Base-by-base conservation (phyloP, 2,113 vertebrate species). In the Gymnarchus niloticus region DNA sequence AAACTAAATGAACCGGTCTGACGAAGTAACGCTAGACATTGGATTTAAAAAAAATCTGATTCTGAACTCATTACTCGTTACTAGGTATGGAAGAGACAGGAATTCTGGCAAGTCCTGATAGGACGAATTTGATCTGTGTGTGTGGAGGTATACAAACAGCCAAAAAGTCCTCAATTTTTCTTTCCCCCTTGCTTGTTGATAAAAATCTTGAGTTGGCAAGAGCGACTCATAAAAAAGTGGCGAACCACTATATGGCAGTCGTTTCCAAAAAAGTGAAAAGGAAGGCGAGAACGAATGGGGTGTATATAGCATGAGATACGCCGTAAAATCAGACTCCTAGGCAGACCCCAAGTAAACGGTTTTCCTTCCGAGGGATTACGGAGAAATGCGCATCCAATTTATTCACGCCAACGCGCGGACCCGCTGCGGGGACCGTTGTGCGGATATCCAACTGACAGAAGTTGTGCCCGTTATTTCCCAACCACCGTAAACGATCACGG, bases 351-450 rank as follows among this genome's bases (percentile, higher is more conserved):
- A 88, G 85, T 89, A 89, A 89, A 37, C 88, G 87, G 85, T 88
- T 88, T 87, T 87, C 76, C 54, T 69, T 87, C 83, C 51, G 44
- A 77, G 89, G 90, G 90, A 91, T 89, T 90, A 89, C 86, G 56
- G 87, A 91, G 89, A 87, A 90, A 91, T 91, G 91, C 91, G 90
- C 90, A 87, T 90, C 89, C 88, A 91, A 90, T 89, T 87, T 90
- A 90, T 91, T 88, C 89, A 90, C 88, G 88, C 81, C 87, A 86
- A 86, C 87, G 87, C 86, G 88, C 86, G 54, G 76, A 89, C 87
- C 83, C 56, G 84, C 85, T 91, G 83, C 87, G 85, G 87, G 83
- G 83, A 87, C 88, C 87, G 89, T 85, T 87, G 86, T 89, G 85
- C 57, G 84, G 48, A 88, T 88, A 89, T 84, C 87, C 88, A 78